Conservation (phyloP, 2,888 invertebrate genomes). For the Cryptocheilus praepositus region DNA sequence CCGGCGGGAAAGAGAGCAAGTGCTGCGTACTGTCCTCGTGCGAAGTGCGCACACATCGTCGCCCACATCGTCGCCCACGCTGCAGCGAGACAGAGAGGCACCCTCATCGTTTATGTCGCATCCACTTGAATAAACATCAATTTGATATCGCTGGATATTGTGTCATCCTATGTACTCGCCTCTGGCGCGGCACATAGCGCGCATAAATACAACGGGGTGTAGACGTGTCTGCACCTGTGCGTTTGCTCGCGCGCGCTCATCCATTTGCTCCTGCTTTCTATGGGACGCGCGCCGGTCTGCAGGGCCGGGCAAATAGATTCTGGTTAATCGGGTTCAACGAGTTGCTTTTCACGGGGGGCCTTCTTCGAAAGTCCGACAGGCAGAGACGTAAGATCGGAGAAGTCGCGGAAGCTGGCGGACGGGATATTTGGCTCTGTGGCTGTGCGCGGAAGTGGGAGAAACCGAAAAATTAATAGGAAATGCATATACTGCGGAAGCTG, state of each 20-base stretch:
- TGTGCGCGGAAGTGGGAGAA: too few species aligned
- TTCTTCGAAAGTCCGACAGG: too few species aligned
- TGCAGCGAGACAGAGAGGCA: slow-evolving; percentile 4
- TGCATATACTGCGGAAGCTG: too few species aligned
- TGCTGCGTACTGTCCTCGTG: too few species aligned
- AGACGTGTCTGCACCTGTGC: slow-evolving; percentile 35
- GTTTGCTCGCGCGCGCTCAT: not conserved
- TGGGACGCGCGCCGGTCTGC: not conserved
- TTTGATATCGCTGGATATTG: slow-evolving; percentile 53
- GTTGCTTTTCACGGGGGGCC: not conserved
- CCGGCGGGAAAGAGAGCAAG: not conserved
- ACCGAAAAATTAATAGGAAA: too few species aligned
- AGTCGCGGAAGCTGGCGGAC: not conserved
- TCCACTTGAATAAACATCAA: slow-evolving; percentile 62
- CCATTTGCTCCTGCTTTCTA: not conserved
- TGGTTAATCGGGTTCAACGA: slow-evolving; percentile 8
- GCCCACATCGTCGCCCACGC: too few species aligned
- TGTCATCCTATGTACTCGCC: slow-evolving; percentile 27
- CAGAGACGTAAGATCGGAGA: too few species aligned
- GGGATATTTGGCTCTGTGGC: too few species aligned
- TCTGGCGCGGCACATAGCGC: slow-evolving; percentile 22
- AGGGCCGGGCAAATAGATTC: slow-evolving; percentile 5
- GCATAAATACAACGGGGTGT: slow-evolving; percentile 30
- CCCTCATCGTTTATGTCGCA: slow-evolving; percentile 28
- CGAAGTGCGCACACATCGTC: not conserved